Evolutionary conservation across 2,888 invertebrate species (phyloP), one percentile per base, ranked within the genome.

Genomic region (Eustalomyia histrio): DNA sequence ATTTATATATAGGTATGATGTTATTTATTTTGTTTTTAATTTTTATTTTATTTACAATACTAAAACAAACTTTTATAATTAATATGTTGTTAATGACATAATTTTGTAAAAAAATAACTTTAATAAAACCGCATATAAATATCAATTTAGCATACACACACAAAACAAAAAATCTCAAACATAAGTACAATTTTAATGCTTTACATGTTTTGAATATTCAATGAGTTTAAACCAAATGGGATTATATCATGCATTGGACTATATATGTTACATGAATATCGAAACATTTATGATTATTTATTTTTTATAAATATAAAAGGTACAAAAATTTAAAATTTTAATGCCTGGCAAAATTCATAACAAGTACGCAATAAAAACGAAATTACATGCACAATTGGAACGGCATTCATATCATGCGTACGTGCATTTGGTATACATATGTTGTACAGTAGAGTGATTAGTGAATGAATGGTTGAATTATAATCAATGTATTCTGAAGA

Each of bases 141-240:
- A 14, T 12, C 39, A 39, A 39, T 10, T 39, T 39, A 39, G 12
- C 39, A 39, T 39, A 39, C 39, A 39, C 39, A 47, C 43, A 47
- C 6, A 47, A 47, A 29, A 29, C 29, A 29, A 29, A 29, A 29
- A 29, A 29, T 6, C 6, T 29, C 29, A 29, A 29, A 47, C 43
- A 47, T 47, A 6, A 47, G 10, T n/a, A 18, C 7, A 29, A 6
- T 12, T 7, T 43, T 16, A 17, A 39, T 10, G 17, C 47, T n/a
- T 67, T 61, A 52, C 8, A 61, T 43, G 75, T 75, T 75, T 75
- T 75, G 75, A 75, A 75, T 67, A 75, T 75, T 75, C 75, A 75
- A 75, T 67, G 75, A 75, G 67, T 29, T 29, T 47, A 47, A 14
- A 39, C 39, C 7, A 39, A 12, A 39, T 39, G 39, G n/a, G 14